phyloP scores from a whole-genome alignment of 2,113 vertebrate genomes.

The Sporophila hypoxantha region DNA sequence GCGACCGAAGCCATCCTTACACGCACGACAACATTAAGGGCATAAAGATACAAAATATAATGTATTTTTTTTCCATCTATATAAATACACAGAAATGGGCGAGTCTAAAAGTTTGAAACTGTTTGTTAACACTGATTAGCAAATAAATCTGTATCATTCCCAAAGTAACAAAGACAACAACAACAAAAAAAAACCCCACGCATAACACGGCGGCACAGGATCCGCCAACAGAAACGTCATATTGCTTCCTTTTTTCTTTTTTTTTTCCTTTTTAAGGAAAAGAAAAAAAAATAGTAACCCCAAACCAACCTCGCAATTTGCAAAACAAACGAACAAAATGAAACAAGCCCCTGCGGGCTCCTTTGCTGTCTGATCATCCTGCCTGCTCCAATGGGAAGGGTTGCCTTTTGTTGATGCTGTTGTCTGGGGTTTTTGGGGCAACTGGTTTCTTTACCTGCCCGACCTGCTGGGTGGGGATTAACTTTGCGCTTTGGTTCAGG shows the following conservation, averaged over 20 bases:
- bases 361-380: slow-evolving; percentile 54
- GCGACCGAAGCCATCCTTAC: slow-evolving; percentile 54
- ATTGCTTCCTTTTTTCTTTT: slow-evolving; percentile 28
- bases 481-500: background rate
- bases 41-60: slow-evolving; percentile 78
- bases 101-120: slow-evolving; percentile 13
- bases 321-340: slow-evolving; percentile 55
- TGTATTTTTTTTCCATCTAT: slow-evolving; percentile 72
- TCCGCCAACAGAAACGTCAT: background rate
- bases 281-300: background rate
- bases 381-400: slow-evolving; percentile 40
- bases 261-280: background rate
- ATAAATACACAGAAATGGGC: slow-evolving; percentile 73
- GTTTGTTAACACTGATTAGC: slow-evolving; percentile 62
- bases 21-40: slow-evolving; percentile 54
- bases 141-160: slow-evolving; percentile 40
- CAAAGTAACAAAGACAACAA: slow-evolving; percentile 23
- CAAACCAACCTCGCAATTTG: slow-evolving; percentile 43
- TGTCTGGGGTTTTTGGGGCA: slow-evolving; percentile 42
- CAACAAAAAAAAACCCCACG: background rate
- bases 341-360: slow-evolving; percentile 59
- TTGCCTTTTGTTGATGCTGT: slow-evolving; percentile 36
- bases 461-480: slow-evolving; percentile 51
- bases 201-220: background rate
- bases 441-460: slow-evolving; percentile 28